Evolutionary conservation across 2,888 invertebrate genomes (phyloP), one percentile per base, ranked within the genome.

Genomic region (Papilio demoleus): DNA sequence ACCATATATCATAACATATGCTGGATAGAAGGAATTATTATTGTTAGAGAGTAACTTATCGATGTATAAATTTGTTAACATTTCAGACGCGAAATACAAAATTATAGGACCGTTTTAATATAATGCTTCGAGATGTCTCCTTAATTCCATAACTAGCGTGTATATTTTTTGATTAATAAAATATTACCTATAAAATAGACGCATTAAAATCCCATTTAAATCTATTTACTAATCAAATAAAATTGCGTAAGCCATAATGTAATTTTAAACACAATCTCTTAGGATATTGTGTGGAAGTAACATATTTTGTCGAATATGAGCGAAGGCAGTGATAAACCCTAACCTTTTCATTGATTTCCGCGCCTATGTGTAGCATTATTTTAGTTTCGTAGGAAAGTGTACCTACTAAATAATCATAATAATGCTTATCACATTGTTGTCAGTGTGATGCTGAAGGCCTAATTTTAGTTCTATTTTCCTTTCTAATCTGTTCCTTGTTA

Each of bases 201-300:
- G 27, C 17, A 45, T 53, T 53, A 53, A 27, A 53, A 27, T 27
- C 22, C 53, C 53, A 53, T 53, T 27, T 14, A 50, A 50, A 14
- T 24, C 12, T 53, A 27, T 53, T 53, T 22, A 27, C n/a, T 53
- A 27, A 53, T 53, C 27, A 53, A 27, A 53, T 53, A 53, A 53
- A 53, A 53, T 53, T 53, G 27, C 53, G 5, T 50, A 50, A 14
- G 27, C 50, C 50, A n/a, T 24, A 27, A 27, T 27, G 53, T 53
- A 14, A n/a, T 53, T 53, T 53, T 27, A 27, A 53, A 6, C 27
- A 27, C 24, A 27, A 53, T n/a, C 27, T 27, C 8, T 4, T 53
- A 14, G 27, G 53, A 24, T 12, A 22, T 53, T 14, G n/a, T 27
- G 27, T 53, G n/a, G 50, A 53, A 53, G 53, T 53, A 14, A 53